Base-by-base conservation (phyloP, 2,888 invertebrate species). In the Orthosia cruda region DNA sequence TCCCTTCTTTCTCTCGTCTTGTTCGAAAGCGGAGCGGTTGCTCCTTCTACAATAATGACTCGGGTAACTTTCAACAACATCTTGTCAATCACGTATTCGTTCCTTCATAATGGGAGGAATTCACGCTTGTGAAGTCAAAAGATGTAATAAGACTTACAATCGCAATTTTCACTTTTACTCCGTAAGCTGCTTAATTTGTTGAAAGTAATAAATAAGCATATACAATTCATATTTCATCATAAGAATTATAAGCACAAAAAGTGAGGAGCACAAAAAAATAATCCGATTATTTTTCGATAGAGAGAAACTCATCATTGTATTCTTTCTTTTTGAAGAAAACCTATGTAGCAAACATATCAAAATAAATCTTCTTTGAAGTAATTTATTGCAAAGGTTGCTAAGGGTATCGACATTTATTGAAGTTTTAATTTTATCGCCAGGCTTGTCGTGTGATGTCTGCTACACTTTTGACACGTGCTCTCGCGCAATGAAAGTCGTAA, bases 401-500 rank as follows among this genome's bases (percentile, higher is more conserved):
- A 49, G 73, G 52, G 47, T 23, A 58, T 62, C 40, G 55, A 65
- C 40, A 73, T 77, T 76, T 67, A 87, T 77, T 81, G 73, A 79
- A 87, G 81, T 88, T 88, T 88, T 87, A 91, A 90, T 89, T 86
- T 90, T 86, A 90, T 89, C 84, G 85, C 72, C 65, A 73, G 76
- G 65, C 74, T 87, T 74, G 80, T 85, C 73, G 63, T 64, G 77
- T 80, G 59, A 63, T 71, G 71, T 82, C 77, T 86, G 89, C 83
- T 91, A 91, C 89, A 92, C 90, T 91, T 93, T 92, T 93, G 93
- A 94, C 94, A 93, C 92, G 92, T 92, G 91, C 90, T 92, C 91
- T 88, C 86, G 91, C 92, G 92, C 94, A 91, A 91, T 92, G 90
- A 89, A 88, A 87, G 89, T 94, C 94, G 92, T 96, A 95, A 95